phyloP scores from a whole-genome alignment of 2,113 vertebrate species.

The Butorides virescens region DNA sequence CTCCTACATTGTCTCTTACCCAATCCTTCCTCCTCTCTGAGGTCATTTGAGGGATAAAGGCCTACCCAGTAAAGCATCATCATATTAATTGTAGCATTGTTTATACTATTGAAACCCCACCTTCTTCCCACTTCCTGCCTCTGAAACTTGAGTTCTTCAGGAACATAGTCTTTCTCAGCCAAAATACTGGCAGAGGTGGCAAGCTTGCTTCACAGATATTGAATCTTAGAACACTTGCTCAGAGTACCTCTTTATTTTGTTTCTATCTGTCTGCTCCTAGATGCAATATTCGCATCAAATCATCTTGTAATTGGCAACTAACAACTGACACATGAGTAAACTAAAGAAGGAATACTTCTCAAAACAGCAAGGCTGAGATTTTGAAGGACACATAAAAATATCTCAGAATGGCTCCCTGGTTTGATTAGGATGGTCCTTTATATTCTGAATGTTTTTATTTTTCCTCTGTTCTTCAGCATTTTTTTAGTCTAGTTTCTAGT shows the following conservation, averaged over 20 bases:
- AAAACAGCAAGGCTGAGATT: background rate
- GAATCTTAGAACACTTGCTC: background rate
- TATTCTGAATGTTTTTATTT: background rate
- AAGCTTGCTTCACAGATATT: background rate
- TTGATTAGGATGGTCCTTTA: background rate
- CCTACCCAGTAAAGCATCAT: conserved; percentile 20
- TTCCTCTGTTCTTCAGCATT: background rate
- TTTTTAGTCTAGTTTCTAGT: background rate
- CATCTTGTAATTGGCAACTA: background rate
- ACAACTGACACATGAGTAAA: background rate
- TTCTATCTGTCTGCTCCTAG: background rate
- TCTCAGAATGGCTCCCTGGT: background rate
- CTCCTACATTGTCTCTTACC: background rate
- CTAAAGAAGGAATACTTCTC: background rate
- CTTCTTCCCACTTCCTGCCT: conserved; percentile 8
- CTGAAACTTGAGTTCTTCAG: background rate
- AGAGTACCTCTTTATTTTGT: background rate
- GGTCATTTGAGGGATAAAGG: conserved; percentile 32
- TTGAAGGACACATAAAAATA: background rate
- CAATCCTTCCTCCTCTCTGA: conserved; percentile 8
- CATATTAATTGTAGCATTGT: conserved; percentile 32
- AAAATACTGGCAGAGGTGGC: background rate
- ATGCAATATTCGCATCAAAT: background rate
- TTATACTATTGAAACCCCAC: background rate
- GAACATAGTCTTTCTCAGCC: background rate